Conservation (phyloP, 1,140 invertebrate genomes). For the Calycopis cecrops region DNA sequence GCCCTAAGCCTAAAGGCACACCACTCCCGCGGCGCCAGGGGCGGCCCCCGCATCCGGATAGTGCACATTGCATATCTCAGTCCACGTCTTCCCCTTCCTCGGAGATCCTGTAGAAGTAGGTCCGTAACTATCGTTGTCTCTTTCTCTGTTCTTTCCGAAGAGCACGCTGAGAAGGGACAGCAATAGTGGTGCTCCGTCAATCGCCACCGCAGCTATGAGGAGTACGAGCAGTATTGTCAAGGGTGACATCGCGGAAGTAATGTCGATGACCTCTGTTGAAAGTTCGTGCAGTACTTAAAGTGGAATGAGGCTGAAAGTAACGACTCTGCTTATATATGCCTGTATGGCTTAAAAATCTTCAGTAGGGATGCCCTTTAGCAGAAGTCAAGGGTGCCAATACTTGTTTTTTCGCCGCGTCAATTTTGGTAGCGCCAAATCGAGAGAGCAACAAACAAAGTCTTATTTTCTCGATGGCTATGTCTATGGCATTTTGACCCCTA, state of each 20-base stretch:
- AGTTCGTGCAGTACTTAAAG: neutral
- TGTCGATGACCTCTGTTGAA: neutral
- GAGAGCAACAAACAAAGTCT: neutral
- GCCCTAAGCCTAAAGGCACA: conserved; percentile 2
- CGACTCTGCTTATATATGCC: neutral
- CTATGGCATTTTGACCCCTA: neutral
- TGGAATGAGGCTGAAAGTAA: neutral
- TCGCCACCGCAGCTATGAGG: neutral
- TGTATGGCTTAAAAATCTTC: neutral
- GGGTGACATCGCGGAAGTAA: neutral
- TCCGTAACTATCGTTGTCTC: neutral
- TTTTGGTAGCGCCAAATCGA: neutral
- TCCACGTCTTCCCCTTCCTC: conserved; percentile 11
- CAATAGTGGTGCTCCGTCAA: conserved; percentile 5
- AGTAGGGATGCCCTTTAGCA: conserved; percentile 5
- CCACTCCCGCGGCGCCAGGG: conserved; percentile 11
- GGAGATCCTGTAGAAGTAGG: neutral
- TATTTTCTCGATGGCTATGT: too few species aligned
- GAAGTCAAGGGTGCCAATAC: neutral
- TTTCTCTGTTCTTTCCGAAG: neutral
- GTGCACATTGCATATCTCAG: conserved; percentile 14
- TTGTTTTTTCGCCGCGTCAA: neutral
- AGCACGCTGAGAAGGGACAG: neutral
- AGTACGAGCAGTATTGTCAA: neutral
- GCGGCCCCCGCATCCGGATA: conserved; percentile 7